These are phyloP conservation scores for Cephus nigrinus DNA, from an alignment of 2,888 invertebrate species.

Conservation along the genomic window DNA sequence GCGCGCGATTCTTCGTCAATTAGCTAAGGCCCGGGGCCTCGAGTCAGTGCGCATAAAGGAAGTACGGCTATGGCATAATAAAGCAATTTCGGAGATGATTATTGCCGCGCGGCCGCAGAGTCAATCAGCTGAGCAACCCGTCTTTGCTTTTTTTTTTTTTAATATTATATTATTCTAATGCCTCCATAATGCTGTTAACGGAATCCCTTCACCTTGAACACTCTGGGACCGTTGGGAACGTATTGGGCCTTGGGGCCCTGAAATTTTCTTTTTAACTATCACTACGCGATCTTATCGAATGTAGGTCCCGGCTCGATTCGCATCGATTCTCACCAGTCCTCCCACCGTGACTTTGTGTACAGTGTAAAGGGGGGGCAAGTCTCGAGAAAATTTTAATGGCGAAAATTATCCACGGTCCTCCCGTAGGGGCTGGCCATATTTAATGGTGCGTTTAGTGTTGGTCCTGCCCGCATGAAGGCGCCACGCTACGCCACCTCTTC, in stretches of 20 bases:
- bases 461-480: slow-evolving; percentile 21
- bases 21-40: not conserved
- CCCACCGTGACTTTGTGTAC: not conserved
- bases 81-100: slow-evolving; percentile 20
- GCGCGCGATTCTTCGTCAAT: not conserved
- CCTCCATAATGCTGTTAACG: not conserved
- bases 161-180: not conserved
- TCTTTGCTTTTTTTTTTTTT: not conserved
- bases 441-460: slow-evolving; percentile 48
- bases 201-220: not conserved
- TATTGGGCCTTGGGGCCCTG: not conserved
- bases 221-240: not conserved
- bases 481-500: slow-evolving; percentile 23
- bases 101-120: slow-evolving; percentile 11
- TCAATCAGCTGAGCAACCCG: slow-evolving; percentile 11
- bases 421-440: slow-evolving; percentile 37
- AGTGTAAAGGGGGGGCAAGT: not conserved
- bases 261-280: not conserved
- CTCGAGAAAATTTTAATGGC: slow-evolving; percentile 39
- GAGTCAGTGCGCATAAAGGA: slow-evolving; percentile 13
- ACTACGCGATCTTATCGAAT: not conserved
- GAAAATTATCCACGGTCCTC: slow-evolving; percentile 42
- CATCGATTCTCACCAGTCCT: not conserved
- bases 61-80: slow-evolving; percentile 13
- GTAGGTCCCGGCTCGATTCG: not conserved